Percentiles rank a stretch among this genome's conserved stretches.
phyloP scores from a whole-genome alignment of 2,888 invertebrate species.

The Catocala fraxini region DNA sequence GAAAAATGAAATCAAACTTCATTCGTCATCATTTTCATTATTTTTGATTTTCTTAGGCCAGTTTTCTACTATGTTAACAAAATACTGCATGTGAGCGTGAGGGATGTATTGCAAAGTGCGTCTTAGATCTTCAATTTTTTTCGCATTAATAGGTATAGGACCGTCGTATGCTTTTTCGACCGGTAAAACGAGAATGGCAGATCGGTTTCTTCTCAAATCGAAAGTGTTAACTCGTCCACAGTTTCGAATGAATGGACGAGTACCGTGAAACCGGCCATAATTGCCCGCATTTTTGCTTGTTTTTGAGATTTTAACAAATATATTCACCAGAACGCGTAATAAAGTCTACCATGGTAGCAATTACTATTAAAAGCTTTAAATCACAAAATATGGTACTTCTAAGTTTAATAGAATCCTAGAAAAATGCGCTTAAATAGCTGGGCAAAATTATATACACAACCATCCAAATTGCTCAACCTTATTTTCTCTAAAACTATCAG shows the following conservation, averaged over 20 bases:
- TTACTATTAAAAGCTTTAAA: no score
- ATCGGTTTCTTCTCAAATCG: conserved; percentile 16
- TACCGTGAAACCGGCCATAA: no score
- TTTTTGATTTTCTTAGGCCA: conserved; percentile 11
- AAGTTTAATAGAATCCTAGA: no score
- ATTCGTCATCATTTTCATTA: conserved; percentile 10
- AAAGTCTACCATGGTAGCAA: no score
- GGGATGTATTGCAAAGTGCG: conserved; percentile 17
- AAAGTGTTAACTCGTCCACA: conserved; percentile 13
- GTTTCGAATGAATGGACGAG: conserved; percentile 12
- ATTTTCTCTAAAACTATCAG: no score
- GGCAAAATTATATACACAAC: no score
- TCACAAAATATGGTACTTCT: no score
- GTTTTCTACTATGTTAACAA: conserved; percentile 16
- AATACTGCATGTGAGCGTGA: conserved; percentile 11
- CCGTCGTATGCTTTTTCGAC: conserved; percentile 15
- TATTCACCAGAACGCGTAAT: no score
- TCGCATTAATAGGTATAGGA: conserved; percentile 17
- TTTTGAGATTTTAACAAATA: no score
- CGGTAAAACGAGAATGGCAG: conserved; percentile 9
- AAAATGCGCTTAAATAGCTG: no score
- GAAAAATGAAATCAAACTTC: conserved; percentile 6
- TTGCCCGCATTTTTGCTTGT: no score
- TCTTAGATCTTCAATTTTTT: conserved; percentile 19
- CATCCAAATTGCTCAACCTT: no score